Base-by-base conservation (phyloP, 2,113 vertebrate species). In the Poeciliopsis prolifica region DNA sequence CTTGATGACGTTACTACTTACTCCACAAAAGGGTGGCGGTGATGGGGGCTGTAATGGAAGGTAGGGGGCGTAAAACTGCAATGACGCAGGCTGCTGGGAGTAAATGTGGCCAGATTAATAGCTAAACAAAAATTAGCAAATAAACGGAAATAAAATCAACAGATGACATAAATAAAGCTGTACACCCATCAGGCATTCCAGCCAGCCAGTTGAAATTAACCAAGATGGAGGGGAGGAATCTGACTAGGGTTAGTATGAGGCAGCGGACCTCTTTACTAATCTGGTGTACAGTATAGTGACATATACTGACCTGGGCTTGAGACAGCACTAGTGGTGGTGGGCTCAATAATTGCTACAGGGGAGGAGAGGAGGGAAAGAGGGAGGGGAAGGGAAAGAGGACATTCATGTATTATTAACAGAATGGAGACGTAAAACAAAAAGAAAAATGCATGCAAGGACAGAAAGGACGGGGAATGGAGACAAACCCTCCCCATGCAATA, bases 301-400 rank as follows among this genome's bases (percentile, higher is more conserved):
- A 93, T 95, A 98, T 98, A 99, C 98, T 99, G 97, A 99, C 98
- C 98, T 99, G 98, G 97, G 95, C 96, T 98, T 91, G 97, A 96
- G 94, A 97, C 97, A 96, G 96, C 93, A 95, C 96, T 98, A 98
- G 97, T 95, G 94, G 96, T 96, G 95, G 97, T 94, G 95, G 97
- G 95, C 93, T 99, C 97, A 98, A 97, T 97, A 96, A 97, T 95
- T 95, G 98, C 97, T 98, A 99, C 95, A 97, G 96, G 96, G 94
- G 76, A 85, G 88, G 83, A 84, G 84, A 85, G 76, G 88, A 63
- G 93, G 92, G 92, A 82, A 82, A 89, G 92, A 91, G 86, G 95
- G 95, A 95, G 94, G 92, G 94, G 93, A 93, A 94, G 94, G 88
- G 95, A 94, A 96, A 96, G 93, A 96, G 93, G 94, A 97, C 94